These are phyloP conservation scores for Microdon myrmicae DNA, from an alignment of 2,888 invertebrate genomes.

Conservation along the genomic window DNA sequence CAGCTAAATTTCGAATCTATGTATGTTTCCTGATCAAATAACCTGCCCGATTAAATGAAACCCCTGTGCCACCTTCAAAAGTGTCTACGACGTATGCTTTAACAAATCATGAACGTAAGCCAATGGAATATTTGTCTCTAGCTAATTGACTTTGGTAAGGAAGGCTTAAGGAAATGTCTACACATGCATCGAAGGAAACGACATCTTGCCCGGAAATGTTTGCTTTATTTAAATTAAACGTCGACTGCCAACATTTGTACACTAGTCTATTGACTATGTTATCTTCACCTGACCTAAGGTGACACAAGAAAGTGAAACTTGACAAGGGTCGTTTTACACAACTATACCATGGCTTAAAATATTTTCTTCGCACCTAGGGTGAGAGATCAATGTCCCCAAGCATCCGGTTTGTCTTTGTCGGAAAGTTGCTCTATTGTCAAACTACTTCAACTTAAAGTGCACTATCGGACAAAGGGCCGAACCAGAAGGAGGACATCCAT, in stretches of 20 bases:
- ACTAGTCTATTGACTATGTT: constrained; percentile 39
- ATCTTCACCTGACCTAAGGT: constrained; percentile 49
- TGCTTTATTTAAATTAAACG: constrained; percentile 32
- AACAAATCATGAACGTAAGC: no score
- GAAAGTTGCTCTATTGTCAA: constrained; percentile 41
- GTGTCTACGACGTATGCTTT: no score
- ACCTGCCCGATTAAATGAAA: no score
- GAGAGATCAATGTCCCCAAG: constrained; percentile 27
- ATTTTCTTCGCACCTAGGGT: constrained; percentile 46
- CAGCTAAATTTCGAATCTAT: no score
- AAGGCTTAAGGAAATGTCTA: constrained; percentile 7
- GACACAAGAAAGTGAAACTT: constrained; percentile 49
- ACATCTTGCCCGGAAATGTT: constrained; percentile 25
- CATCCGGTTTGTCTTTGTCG: constrained; percentile 38
- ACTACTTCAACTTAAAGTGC: constrained; percentile 47
- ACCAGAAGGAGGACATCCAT: no score
- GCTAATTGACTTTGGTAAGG: constrained; percentile 4
- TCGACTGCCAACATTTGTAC: constrained; percentile 14
- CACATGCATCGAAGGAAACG: constrained; percentile 5
- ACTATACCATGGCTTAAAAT: constrained; percentile 31
- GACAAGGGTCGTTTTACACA: constrained; percentile 38
- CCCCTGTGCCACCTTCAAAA: no score
- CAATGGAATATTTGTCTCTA: constrained; percentile 13
- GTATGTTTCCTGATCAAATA: no score
- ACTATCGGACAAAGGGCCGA: constrained; percentile 36